Base-by-base conservation (phyloP, 1,140 invertebrate genomes). In the Drosophila aff. region DNA sequence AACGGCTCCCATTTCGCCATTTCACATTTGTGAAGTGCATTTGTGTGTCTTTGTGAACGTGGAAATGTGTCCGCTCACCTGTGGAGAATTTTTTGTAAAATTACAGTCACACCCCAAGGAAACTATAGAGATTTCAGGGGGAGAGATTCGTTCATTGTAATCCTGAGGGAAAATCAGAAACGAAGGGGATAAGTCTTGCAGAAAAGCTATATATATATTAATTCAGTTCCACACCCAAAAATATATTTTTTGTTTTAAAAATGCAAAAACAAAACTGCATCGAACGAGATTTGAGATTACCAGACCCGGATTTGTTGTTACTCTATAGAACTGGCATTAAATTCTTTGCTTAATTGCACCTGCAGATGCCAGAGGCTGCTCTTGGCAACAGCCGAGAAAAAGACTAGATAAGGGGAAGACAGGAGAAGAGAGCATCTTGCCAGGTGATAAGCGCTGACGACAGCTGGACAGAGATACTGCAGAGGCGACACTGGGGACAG, bases 381-480 rank as follows among this genome's bases (percentile, higher is more conserved):
- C 62, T 77, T 82, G 79, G 28, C 79, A 50, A 82, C 79, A 65
- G 28, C 3, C n/a, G 10, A 36, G 1, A 44, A 41, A 15, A 23
- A 31, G 36, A 62, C 31, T 71, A 38, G 46, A 68, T 68, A 64
- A 50, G 18, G 36, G 18, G 9, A 49, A 49, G 28, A 46, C 4
- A 10, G 21, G 33, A 13, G 28, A 23, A 23, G 7, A 4, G 11
- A 31, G 47, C 28, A 2, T 36, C 52, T 6, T 23, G 2, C 18
- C 43, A 38, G 33, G 46, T 47, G 81, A 83, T 83, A 79, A 79
- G 75, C 21, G n/a, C 28, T 61, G 69, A 69, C 58, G 60, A 58
- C 64, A 69, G 65, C 46, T 71, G 75, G 55, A 38, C 72, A 44
- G 11, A 53, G 21, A 50, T 50, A 64, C 18, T 4, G 44, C 44